A percentile compares a stretch with the other conserved stretches of the same genome.
Evolutionary conservation across 2,888 invertebrate species (phyloP).

Genomic region (Argyresthia albistria): DNA sequence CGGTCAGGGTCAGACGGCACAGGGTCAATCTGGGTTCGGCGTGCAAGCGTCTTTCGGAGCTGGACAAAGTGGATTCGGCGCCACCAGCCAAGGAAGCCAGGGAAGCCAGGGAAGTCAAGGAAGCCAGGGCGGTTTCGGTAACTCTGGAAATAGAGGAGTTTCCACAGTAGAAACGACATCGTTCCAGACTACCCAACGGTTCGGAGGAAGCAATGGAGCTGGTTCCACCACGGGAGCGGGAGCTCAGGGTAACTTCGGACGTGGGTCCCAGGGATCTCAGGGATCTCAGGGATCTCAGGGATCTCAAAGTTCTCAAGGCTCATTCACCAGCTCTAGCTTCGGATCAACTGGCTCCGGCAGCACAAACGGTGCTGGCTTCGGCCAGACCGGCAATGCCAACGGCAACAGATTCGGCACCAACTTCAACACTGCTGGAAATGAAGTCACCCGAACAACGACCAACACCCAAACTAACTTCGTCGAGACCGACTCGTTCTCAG

Average conservation of each 20-base stretch:
- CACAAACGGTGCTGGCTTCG: neutral
- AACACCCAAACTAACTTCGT: slow-evolving; percentile 49
- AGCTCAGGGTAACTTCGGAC: neutral
- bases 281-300: no score
- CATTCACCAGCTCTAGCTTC: neutral
- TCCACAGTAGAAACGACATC: slow-evolving; percentile 13
- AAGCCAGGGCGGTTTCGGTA: neutral
- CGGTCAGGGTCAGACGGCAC: neutral
- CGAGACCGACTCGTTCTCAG: slow-evolving; percentile 43
- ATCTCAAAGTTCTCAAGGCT: no score
- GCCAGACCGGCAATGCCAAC: no score
- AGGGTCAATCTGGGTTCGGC: neutral
- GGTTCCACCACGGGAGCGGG: neutral
- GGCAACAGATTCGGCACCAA: slow-evolving; percentile 20
- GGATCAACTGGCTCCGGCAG: slow-evolving; percentile 12
- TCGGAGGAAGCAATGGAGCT: neutral
- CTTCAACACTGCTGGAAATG: slow-evolving; percentile 20
- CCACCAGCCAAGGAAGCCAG: slow-evolving; percentile 3
- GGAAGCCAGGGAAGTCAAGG: slow-evolving; percentile 9
- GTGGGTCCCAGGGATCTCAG: neutral
- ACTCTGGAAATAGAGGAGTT: slow-evolving; percentile 9
- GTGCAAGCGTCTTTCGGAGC: no score
- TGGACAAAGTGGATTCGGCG: slow-evolving; percentile 1
- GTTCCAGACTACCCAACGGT: slow-evolving; percentile 10
- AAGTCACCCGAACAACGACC: slow-evolving; percentile 23